These are phyloP conservation scores for Microctonus brassicae DNA, from an alignment of 2,888 invertebrate genomes.

Conservation along the genomic window DNA sequence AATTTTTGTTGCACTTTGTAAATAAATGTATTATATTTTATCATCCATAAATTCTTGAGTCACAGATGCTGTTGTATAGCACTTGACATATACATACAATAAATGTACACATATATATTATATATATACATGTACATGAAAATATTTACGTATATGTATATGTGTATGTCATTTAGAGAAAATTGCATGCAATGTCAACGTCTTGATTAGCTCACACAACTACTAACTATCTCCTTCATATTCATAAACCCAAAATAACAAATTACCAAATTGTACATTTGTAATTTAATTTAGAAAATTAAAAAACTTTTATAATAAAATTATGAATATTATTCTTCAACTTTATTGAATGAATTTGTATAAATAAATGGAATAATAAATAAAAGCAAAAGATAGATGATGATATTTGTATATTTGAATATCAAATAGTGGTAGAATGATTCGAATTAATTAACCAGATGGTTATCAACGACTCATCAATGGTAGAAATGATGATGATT, in stretches of 20 bases:
- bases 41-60: neutral
- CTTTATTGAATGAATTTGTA: too few species aligned
- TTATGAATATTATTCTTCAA: too few species aligned
- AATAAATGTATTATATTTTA: neutral
- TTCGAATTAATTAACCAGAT: neutral
- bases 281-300: neutral
- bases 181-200: slow-evolving; percentile 29
- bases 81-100: slow-evolving; percentile 16
- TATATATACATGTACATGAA: too few species aligned
- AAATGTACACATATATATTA: neutral
- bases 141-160: neutral
- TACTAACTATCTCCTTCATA: neutral
- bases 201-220: slow-evolving; percentile 23
- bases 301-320: neutral
- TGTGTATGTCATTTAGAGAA: slow-evolving; percentile 9
- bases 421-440: neutral
- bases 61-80: slow-evolving; percentile 22
- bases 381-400: neutral
- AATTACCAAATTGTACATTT: neutral
- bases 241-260: neutral
- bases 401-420: neutral
- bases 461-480: neutral
- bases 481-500: neutral
- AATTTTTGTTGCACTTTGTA: neutral
- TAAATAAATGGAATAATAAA: neutral